These are phyloP conservation scores for Scleropages formosus DNA, from an alignment of 2,797 vertebrate genomes.

Conservation along the genomic window DNA sequence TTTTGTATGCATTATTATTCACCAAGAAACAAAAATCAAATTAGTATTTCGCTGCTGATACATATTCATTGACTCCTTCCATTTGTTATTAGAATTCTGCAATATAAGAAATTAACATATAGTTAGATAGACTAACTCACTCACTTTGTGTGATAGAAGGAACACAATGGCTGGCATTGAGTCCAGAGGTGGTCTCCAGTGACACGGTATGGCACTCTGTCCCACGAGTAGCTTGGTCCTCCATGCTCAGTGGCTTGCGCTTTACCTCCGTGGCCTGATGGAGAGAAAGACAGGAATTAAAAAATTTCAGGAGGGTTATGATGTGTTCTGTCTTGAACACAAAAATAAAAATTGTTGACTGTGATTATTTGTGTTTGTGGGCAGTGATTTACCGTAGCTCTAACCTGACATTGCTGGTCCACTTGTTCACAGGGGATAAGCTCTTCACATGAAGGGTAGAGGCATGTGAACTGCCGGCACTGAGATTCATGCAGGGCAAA, in stretches of 20 bases:
- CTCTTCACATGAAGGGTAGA: slow-evolving; percentile 47
- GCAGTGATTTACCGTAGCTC: background rate
- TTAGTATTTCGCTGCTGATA: background rate
- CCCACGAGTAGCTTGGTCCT: slow-evolving; percentile 37
- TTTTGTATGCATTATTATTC: background rate
- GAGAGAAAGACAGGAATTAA: background rate
- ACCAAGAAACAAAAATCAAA: slow-evolving; percentile 5
- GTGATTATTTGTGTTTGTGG: background rate
- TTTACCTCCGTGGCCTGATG: slow-evolving; percentile 32
- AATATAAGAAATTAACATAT: no score
- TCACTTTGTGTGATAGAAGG: background rate
- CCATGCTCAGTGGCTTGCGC: slow-evolving; percentile 1
- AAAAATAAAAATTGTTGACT: no score
- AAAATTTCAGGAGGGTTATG: background rate
- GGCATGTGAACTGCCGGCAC: slow-evolving; percentile 48
- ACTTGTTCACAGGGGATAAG: slow-evolving; percentile 34
- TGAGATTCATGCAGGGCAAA: slow-evolving; percentile 51
- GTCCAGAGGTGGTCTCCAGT: slow-evolving; percentile 38
- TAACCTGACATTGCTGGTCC: slow-evolving; percentile 31
- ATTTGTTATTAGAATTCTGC: no score
- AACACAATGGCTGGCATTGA: background rate
- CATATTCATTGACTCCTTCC: background rate
- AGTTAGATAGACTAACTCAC: no score
- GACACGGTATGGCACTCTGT: slow-evolving; percentile 36
- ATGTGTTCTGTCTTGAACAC: background rate